These are phyloP conservation scores for Stomatorhinus ivindoensis DNA, from an alignment of 2,113 vertebrate species.

Conservation along the genomic window DNA sequence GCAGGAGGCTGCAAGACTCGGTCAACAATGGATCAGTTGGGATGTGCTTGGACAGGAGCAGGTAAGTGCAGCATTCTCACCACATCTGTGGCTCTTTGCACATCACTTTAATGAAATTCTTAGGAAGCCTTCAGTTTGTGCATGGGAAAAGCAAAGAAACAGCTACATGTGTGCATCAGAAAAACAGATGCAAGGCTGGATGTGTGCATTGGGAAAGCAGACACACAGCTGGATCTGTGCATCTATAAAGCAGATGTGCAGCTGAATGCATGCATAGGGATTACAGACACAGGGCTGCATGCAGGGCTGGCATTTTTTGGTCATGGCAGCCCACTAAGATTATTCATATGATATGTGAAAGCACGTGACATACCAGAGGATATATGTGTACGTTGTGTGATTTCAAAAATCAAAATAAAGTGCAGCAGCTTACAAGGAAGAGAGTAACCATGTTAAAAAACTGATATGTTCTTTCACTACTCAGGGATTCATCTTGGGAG, in stretches of 20 bases:
- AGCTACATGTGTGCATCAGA: neutral
- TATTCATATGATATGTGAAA: too few relatives aligned
- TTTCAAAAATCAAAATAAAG: too few relatives aligned
- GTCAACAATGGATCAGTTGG: conserved; percentile 18
- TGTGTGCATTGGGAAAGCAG: neutral
- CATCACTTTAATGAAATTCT: neutral
- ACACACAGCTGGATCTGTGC: neutral
- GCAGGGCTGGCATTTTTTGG: too few relatives aligned
- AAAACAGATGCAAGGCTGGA: too few relatives aligned
- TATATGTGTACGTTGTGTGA: too few relatives aligned
- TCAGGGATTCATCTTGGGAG: too few relatives aligned
- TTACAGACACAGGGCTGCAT: neutral
- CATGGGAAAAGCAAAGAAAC: neutral
- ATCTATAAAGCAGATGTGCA: neutral
- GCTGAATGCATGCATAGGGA: neutral
- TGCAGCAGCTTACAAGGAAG: too few relatives aligned
- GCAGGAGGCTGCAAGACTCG: conserved; percentile 39
- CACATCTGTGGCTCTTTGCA: neutral
- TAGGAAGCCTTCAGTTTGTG: neutral
- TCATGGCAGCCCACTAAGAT: too few relatives aligned
- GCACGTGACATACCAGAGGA: too few relatives aligned
- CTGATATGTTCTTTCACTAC: too few relatives aligned
- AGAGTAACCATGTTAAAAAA: too few relatives aligned
- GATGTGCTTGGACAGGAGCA: conserved; percentile 36
- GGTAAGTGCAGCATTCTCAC: neutral